Base-by-base conservation (phyloP, 2,797 vertebrate species). In the Scyliorhinus canicula region DNA sequence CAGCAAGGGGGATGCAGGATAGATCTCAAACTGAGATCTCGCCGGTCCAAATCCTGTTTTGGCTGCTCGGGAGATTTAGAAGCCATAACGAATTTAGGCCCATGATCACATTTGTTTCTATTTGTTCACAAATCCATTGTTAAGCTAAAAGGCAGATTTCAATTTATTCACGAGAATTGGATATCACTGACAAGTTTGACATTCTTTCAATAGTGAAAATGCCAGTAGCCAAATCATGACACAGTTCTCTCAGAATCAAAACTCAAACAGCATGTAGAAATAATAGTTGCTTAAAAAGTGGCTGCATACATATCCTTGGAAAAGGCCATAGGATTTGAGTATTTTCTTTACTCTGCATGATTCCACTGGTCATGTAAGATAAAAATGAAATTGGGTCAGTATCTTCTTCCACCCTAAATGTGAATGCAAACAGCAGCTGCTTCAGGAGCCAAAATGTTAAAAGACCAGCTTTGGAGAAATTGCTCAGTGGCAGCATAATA, bases 381-480 rank as follows among this genome's bases (percentile, higher is more conserved):
- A 28, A 93, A 11, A 67, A 67, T 40, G 67, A 63, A 71, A 50
- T 31, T 50, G 12, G 24, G 50, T n/a, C n/a, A 16, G 11, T 35
- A 94, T 74, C 28, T 52, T n/a, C 1, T n/a, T 94, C 16, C 67
- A 94, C 67, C 50, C 35, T 94, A 47, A 93, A 71, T 11, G 16
- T 93, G 65, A 93, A 71, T 93, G 65, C 31, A 52, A 71, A 47
- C 31, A 90, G 28, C 55, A 90, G 86, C 86, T 60, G 52, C 52
- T 90, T n/a, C 19, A 44, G 44, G 21, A 93, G 19, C 57, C 24
- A 67, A 69, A 44, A 14, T 8, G 90, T 31, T 52, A 12, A 52
- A 71, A 94, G 26, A 12, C 31, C 12, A 60, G 7, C 4, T 71
- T 52, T 74, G 93, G 31, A 94, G 93, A 94, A 69, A 55, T 74